Percentiles rank a stretch among this genome's conserved stretches.
These are phyloP conservation scores for Macaca fascicularis DNA, from an alignment of 2,113 vertebrate genomes.

Conservation along the genomic window T2T-MFA8v1.1 NC_088378.1:16567001-16567500, in stretches of 20 bases:
- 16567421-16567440: conserved; percentile 81
- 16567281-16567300: background rate
- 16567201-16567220: background rate
- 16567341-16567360: conserved; percentile 66
- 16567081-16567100: background rate
- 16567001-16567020: background rate
- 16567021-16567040: background rate
- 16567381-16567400: conserved; percentile 70
- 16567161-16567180: background rate
- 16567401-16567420: background rate
- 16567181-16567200: background rate
- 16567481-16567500: conserved; percentile 80
- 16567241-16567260: conserved; percentile 84
- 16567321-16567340: background rate
- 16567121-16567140: conserved; percentile 20
- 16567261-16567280: conserved; percentile 82
- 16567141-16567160: background rate
- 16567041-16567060: conserved; percentile 20
- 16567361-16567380: conserved; percentile 64
- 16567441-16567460: conserved; percentile 83
- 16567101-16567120: conserved; percentile 15
- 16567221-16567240: conserved; percentile 45
- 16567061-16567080: conserved; percentile 8
- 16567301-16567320: conserved; percentile 50
- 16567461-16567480: conserved; percentile 82